A percentile compares a stretch with the other conserved stretches of the same genome.
phyloP scores from a whole-genome alignment of 1,140 invertebrate species.

The Ceratosolen solmsi region DNA sequence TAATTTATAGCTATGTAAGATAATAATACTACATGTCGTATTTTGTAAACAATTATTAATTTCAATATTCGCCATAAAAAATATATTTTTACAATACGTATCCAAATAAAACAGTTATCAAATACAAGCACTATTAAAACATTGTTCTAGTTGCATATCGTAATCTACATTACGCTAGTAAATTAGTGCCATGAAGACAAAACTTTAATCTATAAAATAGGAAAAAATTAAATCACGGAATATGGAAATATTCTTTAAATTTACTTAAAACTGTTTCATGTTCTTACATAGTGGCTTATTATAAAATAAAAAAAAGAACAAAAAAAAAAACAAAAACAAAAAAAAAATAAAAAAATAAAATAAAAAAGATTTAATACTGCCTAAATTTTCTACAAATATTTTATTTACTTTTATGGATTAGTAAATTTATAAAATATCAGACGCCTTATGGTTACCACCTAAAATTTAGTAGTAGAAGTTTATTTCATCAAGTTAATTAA shows the following conservation, averaged over 20 bases:
- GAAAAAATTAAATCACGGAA: no score
- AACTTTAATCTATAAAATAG: no score
- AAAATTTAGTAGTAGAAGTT: conserved; percentile 18
- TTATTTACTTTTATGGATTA: neutral
- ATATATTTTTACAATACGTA: neutral
- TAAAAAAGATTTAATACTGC: neutral
- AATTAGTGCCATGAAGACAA: no score
- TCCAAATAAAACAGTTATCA: no score
- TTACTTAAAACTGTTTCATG: no score
- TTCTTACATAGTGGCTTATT: no score
- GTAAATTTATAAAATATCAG: conserved; percentile 32
- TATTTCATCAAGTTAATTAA: conserved; percentile 4
- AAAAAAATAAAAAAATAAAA: neutral
- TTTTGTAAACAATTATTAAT: neutral
- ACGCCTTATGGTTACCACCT: conserved; percentile 23
- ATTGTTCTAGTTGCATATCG: neutral
- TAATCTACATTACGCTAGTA: neutral
- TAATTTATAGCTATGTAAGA: no score
- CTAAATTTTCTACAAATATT: neutral
- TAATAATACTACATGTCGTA: neutral
- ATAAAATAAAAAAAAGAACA: no score
- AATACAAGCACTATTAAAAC: neutral
- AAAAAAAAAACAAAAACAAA: no score
- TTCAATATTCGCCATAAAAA: neutral
- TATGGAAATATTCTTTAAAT: no score